Base-by-base conservation (phyloP, 92 coral and sea anemone species). In the Diadumene lineata region DNA sequence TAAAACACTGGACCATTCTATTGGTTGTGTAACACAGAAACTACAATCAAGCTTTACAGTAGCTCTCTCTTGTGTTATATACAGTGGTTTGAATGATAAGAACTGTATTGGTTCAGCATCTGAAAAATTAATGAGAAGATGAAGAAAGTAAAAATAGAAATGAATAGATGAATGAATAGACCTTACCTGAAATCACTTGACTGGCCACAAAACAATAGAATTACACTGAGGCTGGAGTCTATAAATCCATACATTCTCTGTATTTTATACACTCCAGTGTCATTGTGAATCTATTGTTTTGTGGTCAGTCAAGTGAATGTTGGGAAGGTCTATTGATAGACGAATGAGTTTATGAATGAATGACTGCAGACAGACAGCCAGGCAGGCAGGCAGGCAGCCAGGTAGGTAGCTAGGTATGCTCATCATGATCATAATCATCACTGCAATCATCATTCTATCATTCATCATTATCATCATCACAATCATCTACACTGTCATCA, bases 31-130 rank as follows among this genome's bases (percentile, higher is more conserved):
- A 21, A 68, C 58, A 34, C 91, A 86, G 72, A 53, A 82, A 16
- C 50, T 23, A 63, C 91, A 86, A 3, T 77, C 30, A 1, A 86
- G 73, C 28, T 72, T 44, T 4, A 82, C 50, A n/a, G 56, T 23
- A 19, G 27, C 55, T 22, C 72, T 78, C 31, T 86, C 84, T 19
- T 66, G 28, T 24, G 60, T 25, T 15, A 78, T 33, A 21, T 31
- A 15, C 11, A 68, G 31, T 2, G 76, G 31, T 16, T 43, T 56
- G 21, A 72, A 26, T 13, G 76, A 26, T 34, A 70, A 62, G 63
- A 77, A 70, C 34, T 61, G 46, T 21, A 79, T 22, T 1, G 18
- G 56, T 26, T 19, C 27, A n/a, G 13, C 56, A 38, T 56, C 69
- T 67, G 56, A 27, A 55, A 38, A n/a, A 30, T 1, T 25, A 27